These are phyloP conservation scores for Papilio dardanus DNA, from an alignment of 1,140 invertebrate genomes.

Conservation along the genomic window DNA sequence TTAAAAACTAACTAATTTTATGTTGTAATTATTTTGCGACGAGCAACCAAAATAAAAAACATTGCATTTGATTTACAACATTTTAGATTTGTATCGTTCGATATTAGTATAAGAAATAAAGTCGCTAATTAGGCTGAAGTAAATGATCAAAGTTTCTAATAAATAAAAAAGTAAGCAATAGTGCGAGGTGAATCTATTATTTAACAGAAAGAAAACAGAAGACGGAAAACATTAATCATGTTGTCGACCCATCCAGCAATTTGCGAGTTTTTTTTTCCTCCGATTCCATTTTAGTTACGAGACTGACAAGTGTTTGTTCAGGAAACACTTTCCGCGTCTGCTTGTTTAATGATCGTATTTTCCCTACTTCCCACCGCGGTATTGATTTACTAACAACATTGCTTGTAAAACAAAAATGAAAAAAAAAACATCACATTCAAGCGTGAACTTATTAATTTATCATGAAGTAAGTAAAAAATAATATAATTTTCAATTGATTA, in stretches of 20 bases:
- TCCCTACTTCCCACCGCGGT: constrained; percentile 2
- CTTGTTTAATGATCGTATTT: constrained; percentile 33
- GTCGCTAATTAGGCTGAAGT: too few species aligned
- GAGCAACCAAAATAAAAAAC: too few species aligned
- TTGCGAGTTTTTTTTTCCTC: constrained; percentile 33
- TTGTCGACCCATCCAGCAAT: constrained; percentile 35
- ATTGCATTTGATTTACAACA: too few species aligned
- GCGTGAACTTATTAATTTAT: too few species aligned
- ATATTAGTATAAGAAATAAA: too few species aligned
- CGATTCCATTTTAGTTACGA: constrained; percentile 33
- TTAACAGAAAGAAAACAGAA: constrained; percentile 18
- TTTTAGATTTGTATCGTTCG: too few species aligned
- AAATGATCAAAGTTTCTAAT: background rate
- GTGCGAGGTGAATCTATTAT: constrained; percentile 11
- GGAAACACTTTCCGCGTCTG: constrained; percentile 31
- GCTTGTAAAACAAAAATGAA: background rate
- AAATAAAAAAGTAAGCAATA: constrained; percentile 2
- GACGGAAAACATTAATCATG: constrained; percentile 34
- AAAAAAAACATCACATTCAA: too few species aligned
- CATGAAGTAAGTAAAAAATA: too few species aligned
- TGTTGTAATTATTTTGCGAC: too few species aligned
- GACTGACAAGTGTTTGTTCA: constrained; percentile 38
- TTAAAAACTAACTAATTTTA: too few species aligned
- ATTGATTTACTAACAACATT: constrained; percentile 7
- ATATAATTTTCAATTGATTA: too few species aligned